A percentile compares a stretch with the other conserved stretches of the same genome.
Conservation (phyloP, 1,140 invertebrate species). For the Yoshiicerus persimilis region DNA sequence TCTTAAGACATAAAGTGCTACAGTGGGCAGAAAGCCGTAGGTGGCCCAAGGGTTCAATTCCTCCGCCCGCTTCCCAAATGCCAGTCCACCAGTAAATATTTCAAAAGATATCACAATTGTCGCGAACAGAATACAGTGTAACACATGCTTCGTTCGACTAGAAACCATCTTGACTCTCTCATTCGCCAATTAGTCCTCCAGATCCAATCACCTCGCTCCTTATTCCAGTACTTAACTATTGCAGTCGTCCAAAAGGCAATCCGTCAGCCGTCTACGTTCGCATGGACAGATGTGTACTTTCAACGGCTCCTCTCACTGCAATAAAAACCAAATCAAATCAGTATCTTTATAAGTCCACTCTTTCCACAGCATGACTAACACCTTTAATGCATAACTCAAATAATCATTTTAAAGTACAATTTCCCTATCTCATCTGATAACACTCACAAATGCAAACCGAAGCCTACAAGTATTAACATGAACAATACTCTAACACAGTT, state of each 20-base stretch:
- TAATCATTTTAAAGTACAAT: too few relatives aligned
- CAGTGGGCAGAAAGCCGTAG: slow-evolving; percentile 73
- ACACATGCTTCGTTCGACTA: slow-evolving; percentile 62
- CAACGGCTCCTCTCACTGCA: not conserved
- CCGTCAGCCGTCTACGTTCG: not conserved
- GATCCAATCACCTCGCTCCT: not conserved
- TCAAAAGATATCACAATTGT: slow-evolving; percentile 76
- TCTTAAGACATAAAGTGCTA: slow-evolving; percentile 76
- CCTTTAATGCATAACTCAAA: too few relatives aligned
- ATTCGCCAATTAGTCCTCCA: not conserved
- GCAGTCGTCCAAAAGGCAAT: not conserved
- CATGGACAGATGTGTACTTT: not conserved
- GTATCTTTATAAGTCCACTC: not conserved
- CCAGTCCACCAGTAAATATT: slow-evolving; percentile 74
- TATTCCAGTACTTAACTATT: not conserved
- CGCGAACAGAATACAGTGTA: slow-evolving; percentile 76
- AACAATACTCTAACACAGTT: too few relatives aligned
- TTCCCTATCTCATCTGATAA: too few relatives aligned
- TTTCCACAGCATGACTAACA: not conserved
- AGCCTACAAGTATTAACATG: too few relatives aligned
- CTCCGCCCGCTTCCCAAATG: slow-evolving; percentile 60
- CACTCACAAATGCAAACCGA: too few relatives aligned
- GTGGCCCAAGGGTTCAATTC: slow-evolving; percentile 74
- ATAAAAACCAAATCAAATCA: not conserved
- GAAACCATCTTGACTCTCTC: not conserved